A percentile compares a stretch with the other conserved stretches of the same genome.
Conservation (phyloP, 2,113 vertebrate species). For the Axis porcinus region DNA sequence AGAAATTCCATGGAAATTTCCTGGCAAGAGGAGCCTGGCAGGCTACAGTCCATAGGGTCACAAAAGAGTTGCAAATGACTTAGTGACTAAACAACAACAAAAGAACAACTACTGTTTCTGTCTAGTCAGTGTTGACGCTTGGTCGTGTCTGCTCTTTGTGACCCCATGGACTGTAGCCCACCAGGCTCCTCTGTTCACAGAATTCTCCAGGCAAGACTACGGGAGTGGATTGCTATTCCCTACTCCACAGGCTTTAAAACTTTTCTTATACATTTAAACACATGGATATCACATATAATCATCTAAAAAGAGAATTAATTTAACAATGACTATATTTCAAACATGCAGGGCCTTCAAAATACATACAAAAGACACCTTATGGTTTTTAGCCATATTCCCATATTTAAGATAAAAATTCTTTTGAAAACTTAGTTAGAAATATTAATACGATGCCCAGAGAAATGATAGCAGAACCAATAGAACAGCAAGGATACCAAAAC, state of each 20-base stretch:
- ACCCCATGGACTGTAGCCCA: not conserved
- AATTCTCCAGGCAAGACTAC: not conserved
- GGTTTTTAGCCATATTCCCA: not conserved
- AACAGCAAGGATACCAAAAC: not conserved
- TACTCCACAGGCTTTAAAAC: not conserved
- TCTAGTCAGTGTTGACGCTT: not conserved
- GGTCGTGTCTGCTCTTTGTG: rapidly evolving
- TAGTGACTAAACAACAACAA: not conserved
- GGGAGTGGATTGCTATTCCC: not conserved
- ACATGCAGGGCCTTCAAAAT: not conserved
- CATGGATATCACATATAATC: not conserved
- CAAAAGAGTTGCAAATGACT: not conserved
- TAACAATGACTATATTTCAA: constrained; percentile 14
- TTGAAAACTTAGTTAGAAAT: constrained; percentile 2
- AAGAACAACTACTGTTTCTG: not conserved
- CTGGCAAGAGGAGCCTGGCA: not conserved
- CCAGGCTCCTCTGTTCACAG: not conserved
- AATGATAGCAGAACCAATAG: not conserved
- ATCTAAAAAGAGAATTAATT: constrained; percentile 9
- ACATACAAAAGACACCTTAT: not conserved
- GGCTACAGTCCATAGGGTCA: not conserved
- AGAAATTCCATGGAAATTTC: not conserved
- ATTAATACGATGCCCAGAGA: not conserved
- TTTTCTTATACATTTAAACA: constrained; percentile 11
- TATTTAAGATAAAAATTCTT: not conserved